Conservation (phyloP, 2,797 vertebrate species). For the Danio kyathit region DNA sequence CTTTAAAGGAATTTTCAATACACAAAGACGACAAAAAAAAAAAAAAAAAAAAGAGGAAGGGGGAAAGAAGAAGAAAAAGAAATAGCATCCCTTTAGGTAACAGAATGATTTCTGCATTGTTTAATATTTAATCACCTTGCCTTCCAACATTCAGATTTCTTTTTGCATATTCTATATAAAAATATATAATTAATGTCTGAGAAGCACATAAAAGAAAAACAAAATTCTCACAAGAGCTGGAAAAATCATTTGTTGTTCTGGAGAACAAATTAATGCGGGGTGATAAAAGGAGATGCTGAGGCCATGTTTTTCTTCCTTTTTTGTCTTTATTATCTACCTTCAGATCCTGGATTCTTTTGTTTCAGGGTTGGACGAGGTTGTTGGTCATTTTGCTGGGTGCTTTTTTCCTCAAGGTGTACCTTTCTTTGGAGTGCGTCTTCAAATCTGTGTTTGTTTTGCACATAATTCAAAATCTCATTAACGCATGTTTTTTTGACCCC, state of each 20-base stretch:
- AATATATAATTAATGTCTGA: constrained; percentile 85
- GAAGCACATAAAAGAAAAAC: constrained; percentile 79
- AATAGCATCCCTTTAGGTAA: constrained; percentile 85
- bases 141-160: constrained; percentile 79
- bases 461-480: constrained; percentile 47
- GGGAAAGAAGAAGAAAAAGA: constrained; percentile 64
- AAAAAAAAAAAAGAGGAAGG: constrained; percentile 49
- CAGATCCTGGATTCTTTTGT: constrained; percentile 71
- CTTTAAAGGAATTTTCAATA: constrained; percentile 79
- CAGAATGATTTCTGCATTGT: constrained; percentile 84
- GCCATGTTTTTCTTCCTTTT: constrained; percentile 61
- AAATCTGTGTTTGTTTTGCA: constrained; percentile 50
- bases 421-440: constrained; percentile 39
- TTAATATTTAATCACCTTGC: constrained; percentile 86
- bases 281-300: constrained; percentile 76
- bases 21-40: constrained; percentile 48
- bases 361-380: constrained; percentile 64
- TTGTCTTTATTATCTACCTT: constrained; percentile 46
- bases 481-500: constrained; percentile 35
- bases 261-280: constrained; percentile 77
- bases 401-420: constrained; percentile 64
- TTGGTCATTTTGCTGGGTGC: constrained; percentile 71
- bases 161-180: constrained; percentile 85
- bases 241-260: constrained; percentile 81
- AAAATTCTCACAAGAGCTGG: constrained; percentile 74